phyloP scores from a whole-genome alignment of 2,113 vertebrate genomes.

The Stictonetta naevosa region DNA sequence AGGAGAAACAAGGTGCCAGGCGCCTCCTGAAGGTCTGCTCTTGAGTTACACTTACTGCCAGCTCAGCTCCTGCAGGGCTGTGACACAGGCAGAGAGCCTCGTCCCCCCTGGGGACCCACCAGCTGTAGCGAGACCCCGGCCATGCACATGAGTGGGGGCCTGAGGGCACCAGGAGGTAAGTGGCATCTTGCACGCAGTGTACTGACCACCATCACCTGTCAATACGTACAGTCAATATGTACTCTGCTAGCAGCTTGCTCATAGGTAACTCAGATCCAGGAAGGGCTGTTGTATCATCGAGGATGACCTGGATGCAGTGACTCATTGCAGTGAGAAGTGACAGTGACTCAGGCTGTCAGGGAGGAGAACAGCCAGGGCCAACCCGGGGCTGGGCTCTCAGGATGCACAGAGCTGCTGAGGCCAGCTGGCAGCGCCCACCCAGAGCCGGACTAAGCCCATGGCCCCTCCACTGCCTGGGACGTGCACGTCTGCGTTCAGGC shows the following conservation, averaged over 20 bases:
- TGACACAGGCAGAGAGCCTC: background rate
- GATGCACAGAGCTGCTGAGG: background rate
- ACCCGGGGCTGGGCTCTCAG: background rate
- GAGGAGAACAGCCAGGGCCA: background rate
- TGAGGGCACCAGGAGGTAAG: background rate
- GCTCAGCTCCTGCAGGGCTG: background rate
- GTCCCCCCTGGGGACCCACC: background rate
- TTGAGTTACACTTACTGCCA: background rate
- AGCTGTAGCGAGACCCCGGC: background rate
- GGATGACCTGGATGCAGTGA: background rate
- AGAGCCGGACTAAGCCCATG: background rate
- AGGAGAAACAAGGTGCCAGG: background rate
- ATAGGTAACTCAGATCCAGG: background rate
- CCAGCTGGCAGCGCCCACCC: background rate
- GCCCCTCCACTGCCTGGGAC: background rate
- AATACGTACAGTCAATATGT: background rate
- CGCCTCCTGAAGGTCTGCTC: background rate
- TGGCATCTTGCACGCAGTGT: background rate
- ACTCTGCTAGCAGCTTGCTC: background rate
- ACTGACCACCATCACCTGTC: background rate
- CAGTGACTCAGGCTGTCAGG: background rate
- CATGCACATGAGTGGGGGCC: background rate
- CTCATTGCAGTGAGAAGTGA: background rate
- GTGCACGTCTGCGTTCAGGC: fast-evolving
- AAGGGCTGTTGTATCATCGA: background rate